Evolutionary conservation across 2,797 vertebrate species (phyloP), one percentile per base, ranked within the genome.

Genomic region (Tragelaphus oryx): DNA sequence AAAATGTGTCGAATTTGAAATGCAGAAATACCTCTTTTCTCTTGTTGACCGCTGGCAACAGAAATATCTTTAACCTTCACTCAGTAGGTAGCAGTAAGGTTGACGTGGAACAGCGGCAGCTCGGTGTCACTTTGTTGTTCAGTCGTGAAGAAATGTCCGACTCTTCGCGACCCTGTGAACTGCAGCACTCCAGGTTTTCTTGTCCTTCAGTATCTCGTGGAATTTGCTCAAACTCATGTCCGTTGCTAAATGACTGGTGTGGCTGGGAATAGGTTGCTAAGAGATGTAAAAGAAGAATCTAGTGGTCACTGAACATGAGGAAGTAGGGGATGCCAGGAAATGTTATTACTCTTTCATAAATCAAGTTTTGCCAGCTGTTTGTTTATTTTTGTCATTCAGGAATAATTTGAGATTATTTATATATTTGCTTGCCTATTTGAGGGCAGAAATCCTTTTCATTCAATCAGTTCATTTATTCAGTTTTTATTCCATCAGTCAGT

Each of bases 1-100:
- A 93, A 59, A 84, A 50, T 55, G 33, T 50, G 52, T 95, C 86
- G 80, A 76, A 94, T 50, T 54, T 93, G 78, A 95, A 81, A 91
- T 55, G 18, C 59, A 60, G 57, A 20, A 81, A 48, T 65, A 46
- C 5, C 26, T 93, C 26, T 93, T 79, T 82, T 75, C 28, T 83
- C n/a, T 78, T 60, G 41, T 30, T 57, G 20, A 60, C 0, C 6
- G 44, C 10, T 86, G 41, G 37, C 44, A 57, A 71, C 22, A 93
- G 79, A 91, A 48, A 9, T 41, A 44, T 17, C 8, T 52, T 88
- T 93, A 78, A 62, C 20, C n/a, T 91, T 85, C 30, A 33, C 6
- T 94, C 8, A 44, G 16, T 59, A n/a, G 81, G 52, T 85, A 76
- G 22, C 46, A 55, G 41, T 76, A 85, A 65, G 14, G 30, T 87